Evolutionary conservation across 64 coral and sea anemone genomes (phyloP).

Genomic region (Actinia equina): DNA sequence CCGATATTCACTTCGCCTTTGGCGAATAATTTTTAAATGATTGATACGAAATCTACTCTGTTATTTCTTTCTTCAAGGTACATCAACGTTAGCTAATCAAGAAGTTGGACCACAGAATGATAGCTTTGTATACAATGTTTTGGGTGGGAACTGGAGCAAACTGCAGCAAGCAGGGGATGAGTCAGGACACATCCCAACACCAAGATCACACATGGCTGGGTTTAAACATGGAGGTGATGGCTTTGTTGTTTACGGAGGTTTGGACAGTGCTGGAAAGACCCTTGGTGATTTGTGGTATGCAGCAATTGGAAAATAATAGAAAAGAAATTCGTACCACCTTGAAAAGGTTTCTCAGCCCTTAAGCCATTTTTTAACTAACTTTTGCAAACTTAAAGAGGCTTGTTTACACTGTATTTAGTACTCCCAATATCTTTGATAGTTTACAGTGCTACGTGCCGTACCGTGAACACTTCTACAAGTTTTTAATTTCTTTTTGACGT

Average conservation of each 20-base stretch:
- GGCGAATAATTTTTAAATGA: no score
- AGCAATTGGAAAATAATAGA: not conserved
- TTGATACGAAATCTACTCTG: no score
- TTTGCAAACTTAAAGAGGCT: no score
- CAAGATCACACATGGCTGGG: constrained; percentile 2
- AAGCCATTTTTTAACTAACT: no score
- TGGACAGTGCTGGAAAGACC: not conserved
- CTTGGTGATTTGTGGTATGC: not conserved
- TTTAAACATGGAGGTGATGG: not conserved
- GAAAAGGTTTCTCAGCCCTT: not conserved
- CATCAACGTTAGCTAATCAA: not conserved
- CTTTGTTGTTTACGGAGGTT: not conserved
- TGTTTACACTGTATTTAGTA: no score
- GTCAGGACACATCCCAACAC: not conserved
- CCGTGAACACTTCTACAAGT: no score
- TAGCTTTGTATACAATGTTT: not conserved
- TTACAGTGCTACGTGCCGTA: no score
- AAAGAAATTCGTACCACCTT: not conserved
- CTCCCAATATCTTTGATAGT: no score
- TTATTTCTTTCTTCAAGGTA: not conserved
- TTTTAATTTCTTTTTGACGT: no score
- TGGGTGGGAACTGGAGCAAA: not conserved
- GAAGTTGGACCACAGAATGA: not conserved
- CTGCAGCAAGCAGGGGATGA: not conserved
- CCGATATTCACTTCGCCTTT: no score